phyloP scores from a whole-genome alignment of 2,888 invertebrate genomes.

The Tryphoninae sp. region DNA sequence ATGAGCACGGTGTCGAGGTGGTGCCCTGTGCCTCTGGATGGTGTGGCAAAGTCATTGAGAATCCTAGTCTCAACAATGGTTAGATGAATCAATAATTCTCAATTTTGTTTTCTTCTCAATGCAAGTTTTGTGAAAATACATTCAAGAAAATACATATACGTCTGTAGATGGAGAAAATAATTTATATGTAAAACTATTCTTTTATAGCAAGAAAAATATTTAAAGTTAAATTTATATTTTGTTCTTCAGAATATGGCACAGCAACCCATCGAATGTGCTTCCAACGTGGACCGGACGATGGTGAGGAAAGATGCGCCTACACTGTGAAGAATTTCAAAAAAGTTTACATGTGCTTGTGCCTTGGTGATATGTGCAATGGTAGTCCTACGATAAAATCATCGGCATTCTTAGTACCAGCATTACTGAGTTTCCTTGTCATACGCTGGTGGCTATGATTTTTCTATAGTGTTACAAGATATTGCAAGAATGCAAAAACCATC shows the following conservation, averaged over 20 bases:
- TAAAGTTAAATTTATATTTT: neutral
- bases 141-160: neutral
- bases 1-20: constrained; percentile 88
- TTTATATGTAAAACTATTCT: neutral
- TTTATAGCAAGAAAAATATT: no score
- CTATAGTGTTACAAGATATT: neutral
- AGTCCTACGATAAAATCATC: constrained; percentile 59
- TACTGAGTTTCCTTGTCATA: constrained; percentile 59
- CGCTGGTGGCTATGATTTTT: constrained; percentile 67
- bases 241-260: constrained; percentile 89
- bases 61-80: constrained; percentile 90
- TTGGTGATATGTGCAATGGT: constrained; percentile 93
- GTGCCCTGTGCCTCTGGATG: constrained; percentile 94
- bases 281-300: constrained; percentile 93
- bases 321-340: constrained; percentile 91
- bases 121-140: constrained; percentile 22
- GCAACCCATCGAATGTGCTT: constrained; percentile 94
- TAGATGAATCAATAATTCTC: constrained; percentile 56
- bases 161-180: neutral
- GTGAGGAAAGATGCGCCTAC: constrained; percentile 94
- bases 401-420: constrained; percentile 56
- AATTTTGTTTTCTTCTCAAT: neutral
- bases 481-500: neutral
- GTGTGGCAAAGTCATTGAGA: constrained; percentile 95
- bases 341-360: constrained; percentile 95